Percentiles rank a stretch among this genome's conserved stretches.
Evolutionary conservation across 2,797 vertebrate genomes (phyloP).

Genomic region (Chelonia mydas): DNA sequence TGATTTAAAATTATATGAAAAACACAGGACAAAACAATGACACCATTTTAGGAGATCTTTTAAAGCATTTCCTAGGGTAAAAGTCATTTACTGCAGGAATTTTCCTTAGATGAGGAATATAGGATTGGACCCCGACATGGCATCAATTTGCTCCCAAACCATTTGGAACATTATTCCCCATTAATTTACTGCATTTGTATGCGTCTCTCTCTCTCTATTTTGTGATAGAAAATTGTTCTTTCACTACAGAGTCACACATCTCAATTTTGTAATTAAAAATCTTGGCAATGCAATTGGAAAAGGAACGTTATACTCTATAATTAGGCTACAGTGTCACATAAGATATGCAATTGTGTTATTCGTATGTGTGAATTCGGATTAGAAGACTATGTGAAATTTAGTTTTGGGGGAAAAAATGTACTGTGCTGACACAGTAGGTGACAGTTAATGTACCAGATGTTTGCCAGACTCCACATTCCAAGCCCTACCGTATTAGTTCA

Average conservation of each 20-base stretch:
- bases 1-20: neutral
- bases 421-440: slow-evolving; percentile 39
- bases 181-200: neutral
- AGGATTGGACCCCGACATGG: neutral
- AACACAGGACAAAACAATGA: neutral
- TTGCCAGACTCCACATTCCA: slow-evolving; percentile 46
- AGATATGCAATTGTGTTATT: slow-evolving; percentile 38
- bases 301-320: slow-evolving; percentile 56
- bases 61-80: neutral
- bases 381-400: slow-evolving; percentile 50
- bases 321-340: slow-evolving; percentile 39
- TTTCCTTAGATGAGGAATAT: neutral
- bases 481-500: slow-evolving; percentile 18
- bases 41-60: neutral
- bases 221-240: slow-evolving; percentile 13
- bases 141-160: neutral
- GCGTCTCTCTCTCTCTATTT: neutral
- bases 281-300: neutral
- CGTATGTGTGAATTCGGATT: slow-evolving; percentile 65
- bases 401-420: slow-evolving; percentile 14
- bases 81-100: neutral
- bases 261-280: slow-evolving; percentile 16
- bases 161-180: neutral
- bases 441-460: slow-evolving; percentile 63
- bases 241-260: neutral